Evolutionary conservation across 2,888 invertebrate genomes (phyloP), one percentile per base, ranked within the genome.

Genomic region (Acrocyrtus sp.): DNA sequence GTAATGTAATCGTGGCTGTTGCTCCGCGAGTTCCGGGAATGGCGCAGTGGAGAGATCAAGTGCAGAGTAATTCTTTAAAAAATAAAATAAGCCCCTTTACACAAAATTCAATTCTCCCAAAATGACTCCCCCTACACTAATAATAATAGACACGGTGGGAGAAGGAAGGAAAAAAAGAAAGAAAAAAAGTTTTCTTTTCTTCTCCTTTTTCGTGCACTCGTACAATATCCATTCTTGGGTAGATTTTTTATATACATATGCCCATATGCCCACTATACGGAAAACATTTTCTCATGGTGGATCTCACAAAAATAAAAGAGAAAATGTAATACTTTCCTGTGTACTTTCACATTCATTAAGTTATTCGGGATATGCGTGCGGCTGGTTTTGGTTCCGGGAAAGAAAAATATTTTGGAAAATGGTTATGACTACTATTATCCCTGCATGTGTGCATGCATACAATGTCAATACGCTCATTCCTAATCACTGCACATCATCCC

Each of bases 51-150:
- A n/a, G n/a, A 12, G 34, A 34, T 8, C 34, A 34, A 34, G 6
- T 17, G 41, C 54, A 19, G 39, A 56, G 69, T 62, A 62, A 62
- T 70, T 70, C 62, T 70, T 56, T 56, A 62, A 70, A 68, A 70
- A 62, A 34, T 34, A 62, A 70, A 68, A 70, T 70, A 70, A 70
- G 69, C 69, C 56, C 61, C 69, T 60, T 70, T 62, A 57, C 56
- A 70, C 69, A 70, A 27, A 70, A 70, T 70, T 70, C 62, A 70
- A 70, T 70, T 70, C 62, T 56, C 56, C 54, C 69, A 62, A 70
- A 70, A 70, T 62, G 69, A 62, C 62, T 70, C 69, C 69, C 69
- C 62, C 62, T 50, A 50, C 69, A 54, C 62, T 62, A 70, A n/a
- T n/a, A n/a, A 70, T 70, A 70, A 70, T 70, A 62, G 69, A 70